Evolutionary conservation across 2,113 vertebrate genomes (phyloP), one percentile per base, ranked within the genome.

Genomic region (Promerops cafer): DNA sequence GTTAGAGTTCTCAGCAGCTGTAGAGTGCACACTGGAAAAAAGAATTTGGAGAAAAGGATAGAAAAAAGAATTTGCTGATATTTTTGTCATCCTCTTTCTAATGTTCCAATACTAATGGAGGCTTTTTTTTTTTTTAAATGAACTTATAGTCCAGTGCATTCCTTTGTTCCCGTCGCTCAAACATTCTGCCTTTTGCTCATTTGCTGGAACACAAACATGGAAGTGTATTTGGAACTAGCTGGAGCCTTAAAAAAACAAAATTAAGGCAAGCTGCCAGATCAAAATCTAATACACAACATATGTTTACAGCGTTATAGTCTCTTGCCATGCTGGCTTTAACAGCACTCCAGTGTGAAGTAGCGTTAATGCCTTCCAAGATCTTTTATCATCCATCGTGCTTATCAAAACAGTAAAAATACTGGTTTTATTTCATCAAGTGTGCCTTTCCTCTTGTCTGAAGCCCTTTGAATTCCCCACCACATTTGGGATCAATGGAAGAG

Each of bases 181-280:
- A 49, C 61, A 24, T 90, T 68, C 74, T 82, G 42, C 53, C 49
- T 86, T 72, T 83, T 14, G 22, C 85, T 92, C 87, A 44, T 97
- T 94, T 89, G 91, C 68, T 89, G 91, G 87, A 96, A 95, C 45
- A 93, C 94, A 95, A 90, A 95, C 82, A 78, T 86, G 87, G 79
- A 95, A 96, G 86, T 89, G 93, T 96, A 94, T 95, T 95, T 97
- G 91, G 88, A 96, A 71, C 92, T 95, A 3, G 2, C 35, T 88
- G 80, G 60, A 95, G 76, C 45, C 69, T 91, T 94, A 87, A 83
- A 93, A 93, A 92, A 50, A 76, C 87, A 97, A 95, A 95, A 96
- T 85, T 92, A 94, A 81, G 87, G 91, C 95, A 95, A 94, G 70
- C 97, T 97, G 97, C 97, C 97, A 95, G 94, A 97, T 97, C 96